Percentiles rank a stretch among this genome's conserved stretches.
Evolutionary conservation across 2,888 invertebrate species (phyloP).

Genomic region (Thecophora atra): DNA sequence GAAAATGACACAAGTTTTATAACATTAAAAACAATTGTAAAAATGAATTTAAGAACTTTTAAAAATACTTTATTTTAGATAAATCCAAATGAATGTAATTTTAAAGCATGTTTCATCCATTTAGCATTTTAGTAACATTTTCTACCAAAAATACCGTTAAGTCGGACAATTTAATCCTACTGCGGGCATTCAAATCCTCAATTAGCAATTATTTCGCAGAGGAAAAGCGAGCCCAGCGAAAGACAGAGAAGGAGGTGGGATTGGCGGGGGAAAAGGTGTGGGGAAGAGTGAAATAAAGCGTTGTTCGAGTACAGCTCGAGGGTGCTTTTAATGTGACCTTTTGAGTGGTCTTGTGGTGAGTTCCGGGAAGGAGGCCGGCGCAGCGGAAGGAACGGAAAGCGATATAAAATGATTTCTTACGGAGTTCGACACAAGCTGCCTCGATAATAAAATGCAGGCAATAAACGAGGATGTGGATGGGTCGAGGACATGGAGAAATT

Average conservation of each 20-base stretch:
- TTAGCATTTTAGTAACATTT: not conserved
- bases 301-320: conserved; percentile 22
- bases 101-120: no score
- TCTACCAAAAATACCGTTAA: conserved; percentile 45
- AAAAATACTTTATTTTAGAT: no score
- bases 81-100: no score
- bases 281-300: not conserved
- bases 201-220: conserved; percentile 56
- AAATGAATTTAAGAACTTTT: no score
- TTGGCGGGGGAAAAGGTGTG: conserved; percentile 27
- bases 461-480: conserved; percentile 24
- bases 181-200: conserved; percentile 52
- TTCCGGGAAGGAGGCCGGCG: not conserved
- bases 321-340: conserved; percentile 21
- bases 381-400: not conserved
- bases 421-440: conserved; percentile 12
- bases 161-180: conserved; percentile 54
- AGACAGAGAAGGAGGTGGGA: conserved; percentile 28
- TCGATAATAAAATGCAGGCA: conserved; percentile 19
- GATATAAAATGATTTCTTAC: not conserved
- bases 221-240: conserved; percentile 40
- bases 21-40: no score
- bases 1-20: not conserved
- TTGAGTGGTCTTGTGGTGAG: not conserved
- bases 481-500: not conserved